Conservation (phyloP, 2,797 vertebrate species). For the Anomalospiza imberbis region DNA sequence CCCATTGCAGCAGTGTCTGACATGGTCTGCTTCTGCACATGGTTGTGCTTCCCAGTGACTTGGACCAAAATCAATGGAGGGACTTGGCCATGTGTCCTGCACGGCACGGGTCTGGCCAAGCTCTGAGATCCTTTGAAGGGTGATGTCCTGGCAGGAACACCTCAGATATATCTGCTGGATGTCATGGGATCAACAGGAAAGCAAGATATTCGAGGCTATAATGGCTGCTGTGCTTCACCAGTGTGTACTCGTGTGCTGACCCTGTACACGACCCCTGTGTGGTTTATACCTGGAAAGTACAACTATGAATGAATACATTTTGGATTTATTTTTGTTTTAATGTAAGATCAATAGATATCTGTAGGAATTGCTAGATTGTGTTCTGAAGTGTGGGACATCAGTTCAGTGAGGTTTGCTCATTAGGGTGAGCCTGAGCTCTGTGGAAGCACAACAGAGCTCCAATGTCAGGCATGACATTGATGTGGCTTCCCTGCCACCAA, state of each 20-base stretch:
- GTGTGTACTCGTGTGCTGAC: background rate
- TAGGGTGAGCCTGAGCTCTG: background rate
- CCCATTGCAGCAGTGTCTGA: background rate
- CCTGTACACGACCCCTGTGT: background rate
- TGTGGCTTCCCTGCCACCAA: accelerated
- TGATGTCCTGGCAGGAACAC: background rate
- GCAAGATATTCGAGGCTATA: background rate
- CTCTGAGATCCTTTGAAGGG: background rate
- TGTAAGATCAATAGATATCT: background rate
- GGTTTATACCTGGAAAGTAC: background rate
- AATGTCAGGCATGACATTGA: accelerated
- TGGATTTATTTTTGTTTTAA: background rate
- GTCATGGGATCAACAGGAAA: background rate
- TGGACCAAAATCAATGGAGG: slow-evolving; percentile 9
- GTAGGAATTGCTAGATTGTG: background rate
- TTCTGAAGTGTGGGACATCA: background rate
- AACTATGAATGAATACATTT: background rate
- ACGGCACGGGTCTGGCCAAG: background rate
- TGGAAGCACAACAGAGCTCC: background rate
- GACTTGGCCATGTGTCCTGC: background rate
- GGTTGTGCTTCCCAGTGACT: background rate
- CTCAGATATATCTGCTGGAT: background rate
- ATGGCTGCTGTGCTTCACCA: background rate
- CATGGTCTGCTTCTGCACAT: accelerated
- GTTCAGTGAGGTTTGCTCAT: background rate